These are phyloP conservation scores for Dryobotodes eremita DNA, from an alignment of 2,888 invertebrate genomes.

Conservation along the genomic window DNA sequence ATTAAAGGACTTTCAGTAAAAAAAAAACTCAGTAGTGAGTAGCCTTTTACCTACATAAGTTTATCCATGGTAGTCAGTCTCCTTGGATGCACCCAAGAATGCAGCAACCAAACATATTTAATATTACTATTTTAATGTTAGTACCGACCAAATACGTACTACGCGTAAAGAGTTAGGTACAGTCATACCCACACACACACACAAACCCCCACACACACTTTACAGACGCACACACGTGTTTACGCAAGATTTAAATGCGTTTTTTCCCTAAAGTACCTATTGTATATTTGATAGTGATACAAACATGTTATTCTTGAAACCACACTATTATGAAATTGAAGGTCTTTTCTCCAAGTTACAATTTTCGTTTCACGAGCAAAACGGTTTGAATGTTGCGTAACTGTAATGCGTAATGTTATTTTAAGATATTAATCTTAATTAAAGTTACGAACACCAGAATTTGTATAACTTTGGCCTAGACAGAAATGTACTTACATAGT, in stretches of 20 bases:
- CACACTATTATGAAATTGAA: no score
- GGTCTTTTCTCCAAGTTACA: no score
- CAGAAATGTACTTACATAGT: not conserved
- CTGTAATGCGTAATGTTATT: not conserved
- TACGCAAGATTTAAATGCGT: no score
- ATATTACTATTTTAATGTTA: not conserved
- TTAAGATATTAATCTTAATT: not conserved
- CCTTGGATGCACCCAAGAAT: not conserved
- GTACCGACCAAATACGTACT: not conserved
- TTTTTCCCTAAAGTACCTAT: no score
- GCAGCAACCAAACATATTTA: not conserved
- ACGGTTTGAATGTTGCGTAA: no score
- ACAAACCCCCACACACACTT: no score
- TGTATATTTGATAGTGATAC: no score
- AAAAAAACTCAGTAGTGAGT: not conserved
- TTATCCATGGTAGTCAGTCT: not conserved
- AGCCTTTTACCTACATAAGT: no score
- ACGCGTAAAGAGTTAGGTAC: not conserved
- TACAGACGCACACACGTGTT: no score
- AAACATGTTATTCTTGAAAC: no score
- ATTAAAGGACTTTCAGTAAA: not conserved
- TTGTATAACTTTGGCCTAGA: slow-evolving; percentile 3
- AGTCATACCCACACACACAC: no score
- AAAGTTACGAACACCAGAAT: not conserved
- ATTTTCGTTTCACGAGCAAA: no score